phyloP scores from a whole-genome alignment of 2,888 invertebrate genomes.

The Epinotia ramella region DNA sequence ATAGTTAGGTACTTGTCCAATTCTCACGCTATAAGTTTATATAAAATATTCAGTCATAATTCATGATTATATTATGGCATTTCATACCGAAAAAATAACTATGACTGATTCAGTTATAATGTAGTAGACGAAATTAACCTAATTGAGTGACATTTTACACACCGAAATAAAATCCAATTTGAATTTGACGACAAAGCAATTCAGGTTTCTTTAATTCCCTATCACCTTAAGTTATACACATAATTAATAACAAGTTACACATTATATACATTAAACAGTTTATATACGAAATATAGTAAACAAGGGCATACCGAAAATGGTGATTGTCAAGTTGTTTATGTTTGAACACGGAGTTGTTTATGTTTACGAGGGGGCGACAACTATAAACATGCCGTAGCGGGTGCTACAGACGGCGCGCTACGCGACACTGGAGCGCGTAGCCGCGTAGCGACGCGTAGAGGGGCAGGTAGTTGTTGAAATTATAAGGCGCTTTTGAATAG shows the following conservation, averaged over 20 bases:
- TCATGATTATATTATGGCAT: no score
- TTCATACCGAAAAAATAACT: no score
- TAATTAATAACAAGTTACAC: not conserved
- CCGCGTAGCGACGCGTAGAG: conserved; percentile 16
- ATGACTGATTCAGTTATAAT: not conserved
- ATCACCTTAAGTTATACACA: conserved; percentile 12
- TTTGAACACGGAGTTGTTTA: conserved; percentile 11
- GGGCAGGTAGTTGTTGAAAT: not conserved
- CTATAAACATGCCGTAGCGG: conserved; percentile 24
- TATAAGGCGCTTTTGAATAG: not conserved
- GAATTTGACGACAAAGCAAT: not conserved
- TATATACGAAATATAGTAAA: conserved; percentile 11
- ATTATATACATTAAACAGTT: not conserved
- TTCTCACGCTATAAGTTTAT: not conserved
- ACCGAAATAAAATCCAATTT: not conserved
- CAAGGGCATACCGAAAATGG: conserved; percentile 17
- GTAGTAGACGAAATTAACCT: not conserved
- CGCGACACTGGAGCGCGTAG: conserved; percentile 38
- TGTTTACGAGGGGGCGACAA: conserved; percentile 3
- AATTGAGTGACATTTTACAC: not conserved
- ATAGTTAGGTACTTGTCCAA: not conserved
- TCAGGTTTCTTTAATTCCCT: not conserved
- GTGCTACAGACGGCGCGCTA: conserved; percentile 42
- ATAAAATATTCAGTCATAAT: not conserved
- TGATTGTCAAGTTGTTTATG: not conserved